phyloP scores from a whole-genome alignment of 92 coral and sea anemone species.

The Galaxea fascicularis region DNA sequence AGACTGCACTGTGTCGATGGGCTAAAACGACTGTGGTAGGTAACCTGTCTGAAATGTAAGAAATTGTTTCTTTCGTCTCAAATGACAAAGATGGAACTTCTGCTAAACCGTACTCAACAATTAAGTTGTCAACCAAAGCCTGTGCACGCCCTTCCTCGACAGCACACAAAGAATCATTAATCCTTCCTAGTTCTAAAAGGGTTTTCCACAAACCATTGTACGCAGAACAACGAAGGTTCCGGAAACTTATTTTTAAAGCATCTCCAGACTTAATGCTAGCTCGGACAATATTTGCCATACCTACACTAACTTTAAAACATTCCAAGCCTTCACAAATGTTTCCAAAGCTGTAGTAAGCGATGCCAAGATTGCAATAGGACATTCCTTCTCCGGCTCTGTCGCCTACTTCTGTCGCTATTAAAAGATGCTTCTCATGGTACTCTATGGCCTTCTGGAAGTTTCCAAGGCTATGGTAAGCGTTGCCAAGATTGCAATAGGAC shows the following conservation, averaged over 20 bases:
- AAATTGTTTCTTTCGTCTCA: neutral
- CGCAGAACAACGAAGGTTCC: neutral
- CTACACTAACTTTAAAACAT: neutral
- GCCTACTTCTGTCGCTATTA: too few species aligned
- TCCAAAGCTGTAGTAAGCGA: too few species aligned
- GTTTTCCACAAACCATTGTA: neutral
- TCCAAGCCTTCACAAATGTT: neutral
- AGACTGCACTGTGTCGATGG: neutral
- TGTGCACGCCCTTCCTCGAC: slow-evolving; percentile 1
- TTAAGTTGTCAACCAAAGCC: neutral
- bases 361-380: too few species aligned
- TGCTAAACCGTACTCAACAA: neutral
- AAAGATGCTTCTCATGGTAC: too few species aligned
- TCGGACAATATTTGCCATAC: neutral
- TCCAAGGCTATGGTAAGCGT: neutral
- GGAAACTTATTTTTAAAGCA: neutral
- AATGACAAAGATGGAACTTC: neutral
- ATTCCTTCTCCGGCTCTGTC: too few species aligned
- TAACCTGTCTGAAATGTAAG: neutral
- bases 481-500: neutral
- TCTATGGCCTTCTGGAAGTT: neutral
- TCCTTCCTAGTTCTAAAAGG: neutral
- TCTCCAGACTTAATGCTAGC: neutral
- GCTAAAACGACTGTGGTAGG: neutral
- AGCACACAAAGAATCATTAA: neutral